These are phyloP conservation scores for Drosophila kohkoa DNA, from an alignment of 1,140 invertebrate genomes.

Conservation along the genomic window DNA sequence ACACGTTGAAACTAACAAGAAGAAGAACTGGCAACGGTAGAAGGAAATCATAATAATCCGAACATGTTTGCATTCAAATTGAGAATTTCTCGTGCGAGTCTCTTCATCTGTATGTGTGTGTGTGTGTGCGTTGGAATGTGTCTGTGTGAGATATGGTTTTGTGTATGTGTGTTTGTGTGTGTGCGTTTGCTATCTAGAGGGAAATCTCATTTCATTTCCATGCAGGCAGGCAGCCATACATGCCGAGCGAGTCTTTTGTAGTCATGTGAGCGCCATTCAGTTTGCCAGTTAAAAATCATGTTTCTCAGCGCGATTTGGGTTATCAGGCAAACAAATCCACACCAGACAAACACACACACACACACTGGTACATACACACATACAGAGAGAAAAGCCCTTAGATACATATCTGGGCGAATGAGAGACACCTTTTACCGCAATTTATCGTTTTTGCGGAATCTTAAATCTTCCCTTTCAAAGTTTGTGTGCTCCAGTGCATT, in stretches of 20 bases:
- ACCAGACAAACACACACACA: slow-evolving; percentile 23
- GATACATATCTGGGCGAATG: slow-evolving; percentile 38
- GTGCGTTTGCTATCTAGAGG: slow-evolving; percentile 54
- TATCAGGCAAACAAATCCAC: slow-evolving; percentile 66
- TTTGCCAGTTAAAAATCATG: slow-evolving; percentile 80
- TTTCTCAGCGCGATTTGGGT: slow-evolving; percentile 72
- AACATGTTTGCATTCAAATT: slow-evolving; percentile 82
- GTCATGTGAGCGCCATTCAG: slow-evolving; percentile 58
- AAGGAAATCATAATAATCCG: slow-evolving; percentile 80
- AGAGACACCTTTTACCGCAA: slow-evolving; percentile 78
- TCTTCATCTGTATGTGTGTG: slow-evolving; percentile 9
- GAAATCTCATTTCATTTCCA: slow-evolving; percentile 80
- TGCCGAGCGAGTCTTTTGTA: slow-evolving; percentile 32
- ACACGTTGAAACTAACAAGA: slow-evolving; percentile 29
- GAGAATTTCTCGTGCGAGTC: slow-evolving; percentile 68
- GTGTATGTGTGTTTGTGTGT: slow-evolving; percentile 31
- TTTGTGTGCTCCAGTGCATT: slow-evolving; percentile 23
- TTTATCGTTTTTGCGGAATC: slow-evolving; percentile 76
- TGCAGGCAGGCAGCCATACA: slow-evolving; percentile 40
- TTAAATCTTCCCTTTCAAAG: slow-evolving; percentile 54
- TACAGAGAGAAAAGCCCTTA: slow-evolving; percentile 18
- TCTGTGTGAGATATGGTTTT: slow-evolving; percentile 31
- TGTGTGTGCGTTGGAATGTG: slow-evolving; percentile 37
- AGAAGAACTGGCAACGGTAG: slow-evolving; percentile 73
- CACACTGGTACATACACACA: slow-evolving; percentile 24